Base-by-base conservation (phyloP, 1,140 invertebrate genomes). In the Drosophila parabipectinata region DNA sequence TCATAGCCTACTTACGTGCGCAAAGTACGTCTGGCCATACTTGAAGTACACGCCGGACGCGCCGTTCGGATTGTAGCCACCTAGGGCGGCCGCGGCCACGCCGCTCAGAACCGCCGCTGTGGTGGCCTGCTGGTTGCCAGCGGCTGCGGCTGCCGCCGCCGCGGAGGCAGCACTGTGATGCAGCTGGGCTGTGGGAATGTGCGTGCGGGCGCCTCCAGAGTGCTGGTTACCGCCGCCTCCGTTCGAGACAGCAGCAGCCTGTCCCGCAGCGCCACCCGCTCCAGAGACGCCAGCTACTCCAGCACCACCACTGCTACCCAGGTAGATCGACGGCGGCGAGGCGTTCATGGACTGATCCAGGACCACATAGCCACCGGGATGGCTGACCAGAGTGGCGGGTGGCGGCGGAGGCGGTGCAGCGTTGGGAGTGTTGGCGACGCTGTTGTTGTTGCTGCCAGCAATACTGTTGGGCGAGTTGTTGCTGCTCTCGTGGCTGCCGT, bases 381-480 rank as follows among this genome's bases (percentile, higher is more conserved):
- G 72, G 30, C 50, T 48, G 10, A 71, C 67, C 55, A 52, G 48
- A 1, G 50, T 39, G 6, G 44, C 18, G 4, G 47, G 30, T n/a
- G 67, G 67, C 47, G 37, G 62, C 30, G 28, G 60, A 14, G 10
- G 69, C 55, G 52, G 72, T 18, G 68, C 72, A 28, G 84, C 79
- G 34, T 80, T 89, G 12, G 84, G 84, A 37, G 84, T 88, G 41
- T 82, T 88, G 62, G 84, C 83, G 52, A 78, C 76, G 44, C 84
- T 88, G 52, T 83, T 84, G 28, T 50, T 75, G 53, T 73, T 77
- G 67, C 79, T 83, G 54, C 71, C 87, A 32, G 50, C 68, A 91
- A 92, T 92, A 89, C 91, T 92, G 74, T 91, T 92, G 47, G 91
- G 91, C 69, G 91, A 92, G 54, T 92, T 92, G 73, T 81, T 91